These are phyloP conservation scores for Sebastes itinus DNA, from an alignment of 2,797 vertebrate species.

Conservation along the genomic window DNA sequence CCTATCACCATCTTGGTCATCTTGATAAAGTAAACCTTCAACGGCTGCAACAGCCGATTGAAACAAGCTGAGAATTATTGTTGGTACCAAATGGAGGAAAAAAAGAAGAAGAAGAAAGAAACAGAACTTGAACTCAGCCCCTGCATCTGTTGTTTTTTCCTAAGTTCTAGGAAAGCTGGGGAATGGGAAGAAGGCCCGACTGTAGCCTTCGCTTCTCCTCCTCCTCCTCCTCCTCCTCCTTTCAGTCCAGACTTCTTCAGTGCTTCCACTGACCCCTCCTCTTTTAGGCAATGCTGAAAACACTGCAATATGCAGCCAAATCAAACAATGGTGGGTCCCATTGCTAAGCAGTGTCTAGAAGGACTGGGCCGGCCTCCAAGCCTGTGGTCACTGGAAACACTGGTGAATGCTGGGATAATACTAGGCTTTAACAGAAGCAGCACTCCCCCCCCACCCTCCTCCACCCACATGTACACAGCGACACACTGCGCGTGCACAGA, in stretches of 20 bases:
- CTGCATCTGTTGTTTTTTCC: constrained; percentile 65
- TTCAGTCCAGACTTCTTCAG: constrained; percentile 67
- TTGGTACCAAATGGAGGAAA: constrained; percentile 26
- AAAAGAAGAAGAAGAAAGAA: constrained; percentile 22
- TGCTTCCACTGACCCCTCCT: constrained; percentile 80
- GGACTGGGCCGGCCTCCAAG: constrained; percentile 85
- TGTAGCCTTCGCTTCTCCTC: constrained; percentile 67
- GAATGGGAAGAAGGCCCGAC: constrained; percentile 68
- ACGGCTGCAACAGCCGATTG: constrained; percentile 30
- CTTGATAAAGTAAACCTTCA: constrained; percentile 21
- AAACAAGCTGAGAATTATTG: constrained; percentile 37
- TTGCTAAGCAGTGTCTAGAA: constrained; percentile 84
- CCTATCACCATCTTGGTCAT: constrained; percentile 34
- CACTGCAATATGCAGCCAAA: constrained; percentile 83
- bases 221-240: constrained; percentile 55
- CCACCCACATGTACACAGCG: constrained; percentile 50
- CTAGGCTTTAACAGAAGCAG: constrained; percentile 71
- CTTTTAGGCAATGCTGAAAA: constrained; percentile 76
- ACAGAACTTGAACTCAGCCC: constrained; percentile 46
- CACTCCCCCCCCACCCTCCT: constrained; percentile 36
- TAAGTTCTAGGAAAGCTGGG: constrained; percentile 78
- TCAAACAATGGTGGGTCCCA: constrained; percentile 84
- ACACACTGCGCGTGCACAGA: constrained; percentile 10
- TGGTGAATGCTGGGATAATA: constrained; percentile 78
- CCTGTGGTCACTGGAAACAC: constrained; percentile 77